Conservation (phyloP, 2,888 invertebrate genomes). For the Drosophila nr. perissopoda region DNA sequence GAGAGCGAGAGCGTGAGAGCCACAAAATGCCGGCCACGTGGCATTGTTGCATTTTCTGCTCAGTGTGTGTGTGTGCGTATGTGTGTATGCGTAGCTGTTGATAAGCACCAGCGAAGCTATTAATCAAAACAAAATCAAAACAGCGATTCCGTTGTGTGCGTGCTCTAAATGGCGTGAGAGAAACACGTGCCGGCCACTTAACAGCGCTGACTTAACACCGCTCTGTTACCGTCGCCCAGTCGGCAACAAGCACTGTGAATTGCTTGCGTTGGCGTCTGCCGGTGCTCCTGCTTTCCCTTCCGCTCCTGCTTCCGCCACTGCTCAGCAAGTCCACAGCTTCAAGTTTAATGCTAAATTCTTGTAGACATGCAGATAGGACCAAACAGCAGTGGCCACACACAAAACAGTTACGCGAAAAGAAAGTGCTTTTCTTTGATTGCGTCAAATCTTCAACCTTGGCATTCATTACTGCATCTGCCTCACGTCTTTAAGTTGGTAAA, state of each 20-base stretch:
- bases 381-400: neutral
- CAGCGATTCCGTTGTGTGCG: constrained; percentile 52
- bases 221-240: constrained; percentile 47
- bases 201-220: constrained; percentile 60
- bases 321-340: neutral
- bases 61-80: constrained; percentile 27
- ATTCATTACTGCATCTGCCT: neutral
- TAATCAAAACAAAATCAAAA: constrained; percentile 82
- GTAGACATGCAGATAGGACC: neutral
- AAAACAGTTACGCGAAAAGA: neutral
- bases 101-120: constrained; percentile 75
- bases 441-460: constrained; percentile 33
- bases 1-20: constrained; percentile 10
- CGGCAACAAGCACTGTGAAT: constrained; percentile 60
- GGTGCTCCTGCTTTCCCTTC: neutral
- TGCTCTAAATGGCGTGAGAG: constrained; percentile 69
- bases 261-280: neutral
- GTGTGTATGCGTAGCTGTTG: constrained; percentile 34
- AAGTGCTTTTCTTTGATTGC: neutral
- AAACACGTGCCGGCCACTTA: constrained; percentile 78
- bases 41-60: constrained; percentile 72
- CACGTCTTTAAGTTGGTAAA: neutral
- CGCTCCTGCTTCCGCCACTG: neutral
- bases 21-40: constrained; percentile 74
- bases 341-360: constrained; percentile 29